Percentiles rank a stretch among this genome's conserved stretches.
These are phyloP conservation scores for Schrankia costaestrigalis DNA, from an alignment of 2,888 invertebrate genomes.

Conservation along the genomic window DNA sequence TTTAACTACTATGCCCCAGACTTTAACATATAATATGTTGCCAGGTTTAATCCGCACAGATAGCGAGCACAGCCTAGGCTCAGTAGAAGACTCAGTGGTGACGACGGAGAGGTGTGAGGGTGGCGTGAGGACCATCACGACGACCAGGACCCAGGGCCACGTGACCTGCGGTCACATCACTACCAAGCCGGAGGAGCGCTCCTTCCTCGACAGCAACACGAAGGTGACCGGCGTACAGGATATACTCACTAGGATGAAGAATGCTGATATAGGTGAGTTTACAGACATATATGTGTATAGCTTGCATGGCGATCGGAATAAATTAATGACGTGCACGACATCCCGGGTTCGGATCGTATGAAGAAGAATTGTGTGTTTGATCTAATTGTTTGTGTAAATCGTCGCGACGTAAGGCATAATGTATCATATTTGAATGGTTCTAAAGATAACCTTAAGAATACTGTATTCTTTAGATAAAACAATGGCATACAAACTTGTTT, in stretches of 20 bases:
- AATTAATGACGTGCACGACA: too few relatives aligned
- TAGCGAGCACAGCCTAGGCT: conserved; percentile 68
- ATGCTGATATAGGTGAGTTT: conserved; percentile 83
- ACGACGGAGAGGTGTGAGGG: conserved; percentile 44
- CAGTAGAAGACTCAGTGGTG: conserved; percentile 54
- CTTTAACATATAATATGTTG: neutral
- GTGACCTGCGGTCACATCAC: conserved; percentile 29
- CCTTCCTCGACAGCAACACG: conserved; percentile 86
- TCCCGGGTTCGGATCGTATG: too few relatives aligned
- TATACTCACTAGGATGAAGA: conserved; percentile 88
- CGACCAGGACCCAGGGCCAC: conserved; percentile 35
- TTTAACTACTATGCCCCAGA: neutral
- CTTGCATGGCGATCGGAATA: too few relatives aligned
- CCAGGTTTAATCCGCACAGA: conserved; percentile 59
- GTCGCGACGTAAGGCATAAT: too few relatives aligned
- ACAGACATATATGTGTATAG: too few relatives aligned
- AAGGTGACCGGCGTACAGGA: conserved; percentile 88
- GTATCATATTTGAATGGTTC: too few relatives aligned
- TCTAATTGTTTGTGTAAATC: too few relatives aligned
- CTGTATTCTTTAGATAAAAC: too few relatives aligned
- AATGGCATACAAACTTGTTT: too few relatives aligned
- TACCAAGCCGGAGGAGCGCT: conserved; percentile 52
- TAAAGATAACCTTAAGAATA: too few relatives aligned
- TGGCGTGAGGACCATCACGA: conserved; percentile 44
- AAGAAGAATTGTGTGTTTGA: too few relatives aligned